Evolutionary conservation across 2,797 vertebrate species (phyloP).

Genomic region (Anomalospiza imberbis): DNA sequence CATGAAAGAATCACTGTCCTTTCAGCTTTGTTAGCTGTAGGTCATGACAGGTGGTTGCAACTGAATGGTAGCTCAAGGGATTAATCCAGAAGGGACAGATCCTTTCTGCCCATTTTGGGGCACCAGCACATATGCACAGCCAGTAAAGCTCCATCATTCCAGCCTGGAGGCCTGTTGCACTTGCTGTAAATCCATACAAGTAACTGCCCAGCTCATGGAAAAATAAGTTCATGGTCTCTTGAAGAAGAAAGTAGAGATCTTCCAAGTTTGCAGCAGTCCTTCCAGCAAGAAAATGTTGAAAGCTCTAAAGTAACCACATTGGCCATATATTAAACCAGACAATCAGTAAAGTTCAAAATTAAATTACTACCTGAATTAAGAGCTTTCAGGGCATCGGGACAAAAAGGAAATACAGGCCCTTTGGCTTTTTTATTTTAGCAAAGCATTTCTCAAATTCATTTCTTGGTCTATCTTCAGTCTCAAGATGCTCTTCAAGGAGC

Average conservation of each 20-base stretch:
- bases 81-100: neutral
- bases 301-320: neutral
- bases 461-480: neutral
- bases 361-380: neutral
- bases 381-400: neutral
- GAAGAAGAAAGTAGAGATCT: neutral
- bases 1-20: neutral
- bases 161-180: neutral
- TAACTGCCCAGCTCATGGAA: neutral
- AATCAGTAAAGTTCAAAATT: neutral
- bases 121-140: rapidly evolving
- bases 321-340: neutral
- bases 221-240: neutral
- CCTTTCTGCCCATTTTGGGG: neutral
- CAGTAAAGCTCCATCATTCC: neutral
- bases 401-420: neutral
- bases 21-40: neutral
- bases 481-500: neutral
- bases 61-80: neutral
- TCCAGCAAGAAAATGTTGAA: neutral
- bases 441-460: neutral
- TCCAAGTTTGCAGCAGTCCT: neutral
- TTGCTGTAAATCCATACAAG: neutral
- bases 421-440: neutral
- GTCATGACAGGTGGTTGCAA: neutral